These are phyloP conservation scores for Alligator sinensis DNA, from an alignment of 2,113 vertebrate species.

Conservation along the genomic window DNA sequence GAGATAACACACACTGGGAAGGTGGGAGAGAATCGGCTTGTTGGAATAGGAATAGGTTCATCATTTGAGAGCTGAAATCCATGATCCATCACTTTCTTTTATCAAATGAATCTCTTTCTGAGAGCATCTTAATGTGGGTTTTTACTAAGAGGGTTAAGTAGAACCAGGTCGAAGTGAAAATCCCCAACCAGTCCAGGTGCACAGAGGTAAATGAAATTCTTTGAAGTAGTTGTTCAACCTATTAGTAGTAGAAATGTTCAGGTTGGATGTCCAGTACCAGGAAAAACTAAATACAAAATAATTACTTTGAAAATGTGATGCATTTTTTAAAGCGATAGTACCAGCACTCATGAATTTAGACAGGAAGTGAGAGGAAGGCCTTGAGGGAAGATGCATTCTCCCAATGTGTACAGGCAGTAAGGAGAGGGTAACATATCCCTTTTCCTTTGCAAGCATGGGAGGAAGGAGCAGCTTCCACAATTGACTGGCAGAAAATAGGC, in stretches of 20 bases:
- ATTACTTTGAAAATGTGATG: neutral
- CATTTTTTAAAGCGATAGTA: neutral
- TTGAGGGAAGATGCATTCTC: neutral
- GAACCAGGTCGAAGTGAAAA: no score
- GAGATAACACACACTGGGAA: rapidly evolving
- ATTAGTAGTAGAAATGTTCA: neutral
- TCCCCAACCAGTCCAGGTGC: no score
- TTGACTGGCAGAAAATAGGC: neutral
- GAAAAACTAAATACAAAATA: neutral
- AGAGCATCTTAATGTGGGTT: no score
- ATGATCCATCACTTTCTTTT: neutral
- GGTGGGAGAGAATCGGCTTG: neutral
- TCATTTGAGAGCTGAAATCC: neutral
- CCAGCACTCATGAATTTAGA: neutral
- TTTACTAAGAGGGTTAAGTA: no score
- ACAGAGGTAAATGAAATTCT: no score
- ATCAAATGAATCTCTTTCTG: neutral
- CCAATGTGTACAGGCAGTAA: neutral
- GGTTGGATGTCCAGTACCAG: neutral
- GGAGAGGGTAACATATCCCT: neutral
- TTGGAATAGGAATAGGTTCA: neutral
- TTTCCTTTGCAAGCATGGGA: neutral
- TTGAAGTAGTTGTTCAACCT: neutral
- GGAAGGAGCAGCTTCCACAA: neutral
- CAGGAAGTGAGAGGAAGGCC: neutral